Evolutionary conservation across 2,797 vertebrate genomes (phyloP).

Genomic region (Malacoraja senta): DNA sequence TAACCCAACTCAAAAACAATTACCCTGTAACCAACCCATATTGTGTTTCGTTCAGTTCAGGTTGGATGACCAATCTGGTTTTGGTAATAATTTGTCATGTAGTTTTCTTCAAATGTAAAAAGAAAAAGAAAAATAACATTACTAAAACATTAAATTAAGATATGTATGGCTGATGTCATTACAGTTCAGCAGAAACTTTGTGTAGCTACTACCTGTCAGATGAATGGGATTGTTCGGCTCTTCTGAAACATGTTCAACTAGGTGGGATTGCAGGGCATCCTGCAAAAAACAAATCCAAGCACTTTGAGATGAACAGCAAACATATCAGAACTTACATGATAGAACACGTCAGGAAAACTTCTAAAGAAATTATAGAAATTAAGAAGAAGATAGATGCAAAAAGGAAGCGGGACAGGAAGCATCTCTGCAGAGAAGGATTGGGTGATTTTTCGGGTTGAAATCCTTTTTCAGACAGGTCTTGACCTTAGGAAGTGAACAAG

Average conservation of each 20-base stretch:
- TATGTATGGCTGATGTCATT: background rate
- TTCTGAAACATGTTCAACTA: constrained; percentile 1
- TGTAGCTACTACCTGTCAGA: background rate
- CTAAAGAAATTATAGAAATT: background rate
- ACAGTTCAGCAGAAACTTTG: background rate
- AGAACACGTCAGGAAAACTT: background rate
- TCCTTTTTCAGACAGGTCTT: too few species aligned
- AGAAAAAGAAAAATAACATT: background rate
- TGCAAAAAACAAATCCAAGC: background rate
- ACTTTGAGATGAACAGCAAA: background rate
- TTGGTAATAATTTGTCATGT: background rate
- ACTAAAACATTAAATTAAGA: background rate
- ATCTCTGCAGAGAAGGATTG: too few species aligned
- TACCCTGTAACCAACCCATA: too few species aligned
- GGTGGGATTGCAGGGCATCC: constrained; percentile 6
- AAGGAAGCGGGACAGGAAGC: too few species aligned
- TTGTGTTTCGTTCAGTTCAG: too few species aligned
- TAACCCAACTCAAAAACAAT: too few species aligned
- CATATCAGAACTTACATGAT: too few species aligned
- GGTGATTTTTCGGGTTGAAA: too few species aligned
- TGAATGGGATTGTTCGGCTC: background rate
- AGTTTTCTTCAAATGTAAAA: background rate
- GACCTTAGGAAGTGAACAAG: background rate
- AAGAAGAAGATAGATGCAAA: too few species aligned
- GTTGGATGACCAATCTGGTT: too few species aligned